Base-by-base conservation (phyloP, 2,113 vertebrate species). In the Bucco capensis region DNA sequence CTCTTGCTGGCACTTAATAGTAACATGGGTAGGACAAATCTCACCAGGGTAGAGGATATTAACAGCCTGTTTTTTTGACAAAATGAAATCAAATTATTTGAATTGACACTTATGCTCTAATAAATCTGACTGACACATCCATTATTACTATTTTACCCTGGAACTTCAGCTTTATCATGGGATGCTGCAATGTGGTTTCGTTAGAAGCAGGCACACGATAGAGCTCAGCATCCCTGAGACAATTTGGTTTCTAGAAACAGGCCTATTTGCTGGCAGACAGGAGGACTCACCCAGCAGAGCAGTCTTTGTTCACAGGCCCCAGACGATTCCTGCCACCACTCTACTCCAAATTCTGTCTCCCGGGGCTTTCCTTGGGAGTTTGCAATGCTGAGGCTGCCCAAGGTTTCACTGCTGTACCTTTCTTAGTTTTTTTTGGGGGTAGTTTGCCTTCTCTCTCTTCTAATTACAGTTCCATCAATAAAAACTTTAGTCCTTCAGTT, bases 1-100 rank as follows among this genome's bases (percentile, higher is more conserved):
- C 73, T 84, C 65, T 88, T 88, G 33, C 66, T 90, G 62, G 35
- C 62, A 50, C 35, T 84, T 92, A 84, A 75, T 57, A 77, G 80
- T 78, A 65, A 84, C 76, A 64, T 14, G 70, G 70, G 40, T 67
- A 93, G 94, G 66, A 92, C 62, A 92, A 89, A 93, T 92, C 88
- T 84, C 90, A 82, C 57, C 49, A 72, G 73, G 80, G 74, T 53
- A 76, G 66, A 70, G 61, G 89, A 78, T 0, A 0, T 65, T 88
- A 93, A 40, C 70, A 90, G 61, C 19, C 46, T 86, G 46, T 72
- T 90, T 72, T 90, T 78, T 53, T 88, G 71, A 84, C 73, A 94
- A 93, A 89, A 88, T 65, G 30, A 86, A 93, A 92, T 75, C 86
- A 78, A 90, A 90, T 61, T 2, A 72, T 92, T 84, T 73, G 54